phyloP scores from a whole-genome alignment of 1,140 invertebrate genomes.

The Rhysida immarginata region DNA sequence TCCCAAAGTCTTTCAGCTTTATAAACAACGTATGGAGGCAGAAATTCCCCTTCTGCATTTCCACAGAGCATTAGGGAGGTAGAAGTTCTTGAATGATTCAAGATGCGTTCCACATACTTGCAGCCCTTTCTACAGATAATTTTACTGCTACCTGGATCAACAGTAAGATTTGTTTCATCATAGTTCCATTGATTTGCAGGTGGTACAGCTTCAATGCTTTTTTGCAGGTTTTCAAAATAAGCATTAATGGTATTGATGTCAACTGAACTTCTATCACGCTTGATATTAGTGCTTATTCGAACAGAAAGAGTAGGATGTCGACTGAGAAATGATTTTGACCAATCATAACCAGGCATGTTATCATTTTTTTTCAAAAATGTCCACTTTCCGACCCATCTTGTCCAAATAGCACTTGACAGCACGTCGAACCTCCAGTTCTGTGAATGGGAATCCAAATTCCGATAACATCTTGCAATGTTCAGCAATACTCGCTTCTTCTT shows the following conservation, averaged over 20 bases:
- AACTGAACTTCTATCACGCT: constrained; percentile 7
- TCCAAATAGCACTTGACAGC: not conserved
- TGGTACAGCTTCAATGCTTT: constrained; percentile 11
- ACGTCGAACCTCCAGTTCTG: not conserved
- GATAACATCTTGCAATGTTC: not conserved
- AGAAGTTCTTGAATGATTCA: constrained; percentile 22
- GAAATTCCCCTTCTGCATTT: constrained; percentile 17
- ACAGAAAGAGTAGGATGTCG: not conserved
- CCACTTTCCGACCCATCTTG: not conserved
- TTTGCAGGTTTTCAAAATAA: constrained; percentile 16
- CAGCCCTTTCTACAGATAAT: constrained; percentile 19
- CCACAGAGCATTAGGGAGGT: constrained; percentile 27
- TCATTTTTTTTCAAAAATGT: not conserved
- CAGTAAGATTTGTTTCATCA: constrained; percentile 30
- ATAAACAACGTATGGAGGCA: constrained; percentile 21
- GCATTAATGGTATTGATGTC: constrained; percentile 11
- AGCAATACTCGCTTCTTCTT: not conserved
- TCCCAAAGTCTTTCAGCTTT: constrained; percentile 18
- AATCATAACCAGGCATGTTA: not conserved
- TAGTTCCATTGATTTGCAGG: constrained; percentile 25
- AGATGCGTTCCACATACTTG: constrained; percentile 25
- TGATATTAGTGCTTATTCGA: constrained; percentile 10
- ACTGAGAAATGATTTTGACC: not conserved
- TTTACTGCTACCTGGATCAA: constrained; percentile 26
- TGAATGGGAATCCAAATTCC: not conserved